Conservation (phyloP, 2,113 vertebrate species). For the Gavia stellata region DNA sequence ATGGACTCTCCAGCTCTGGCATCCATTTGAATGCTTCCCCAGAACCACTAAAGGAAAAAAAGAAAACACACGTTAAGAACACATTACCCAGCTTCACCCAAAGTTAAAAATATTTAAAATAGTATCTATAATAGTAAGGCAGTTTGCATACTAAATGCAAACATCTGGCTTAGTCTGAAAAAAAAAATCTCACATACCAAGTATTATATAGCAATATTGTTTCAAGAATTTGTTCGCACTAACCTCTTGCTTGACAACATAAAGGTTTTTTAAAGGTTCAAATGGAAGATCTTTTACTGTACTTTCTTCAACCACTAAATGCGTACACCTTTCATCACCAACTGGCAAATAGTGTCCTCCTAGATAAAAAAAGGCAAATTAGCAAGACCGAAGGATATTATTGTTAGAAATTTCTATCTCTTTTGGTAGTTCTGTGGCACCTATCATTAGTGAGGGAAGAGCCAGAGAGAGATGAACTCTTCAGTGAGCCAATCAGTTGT, state of each 20-base stretch:
- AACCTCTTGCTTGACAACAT: constrained; percentile 97
- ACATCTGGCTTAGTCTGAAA: neutral
- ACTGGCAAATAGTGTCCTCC: constrained; percentile 83
- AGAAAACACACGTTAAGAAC: neutral
- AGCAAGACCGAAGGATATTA: neutral
- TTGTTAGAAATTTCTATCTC: neutral
- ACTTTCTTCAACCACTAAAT: constrained; percentile 94
- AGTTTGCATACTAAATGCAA: neutral
- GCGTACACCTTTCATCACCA: constrained; percentile 90
- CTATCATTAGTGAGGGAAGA: neutral
- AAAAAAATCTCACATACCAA: neutral
- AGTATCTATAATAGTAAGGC: neutral
- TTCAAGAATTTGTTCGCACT: constrained; percentile 18
- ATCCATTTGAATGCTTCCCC: constrained; percentile 99
- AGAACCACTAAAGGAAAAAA: constrained; percentile 87
- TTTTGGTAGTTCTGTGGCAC: neutral
- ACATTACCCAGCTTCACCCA: neutral
- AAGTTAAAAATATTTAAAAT: neutral
- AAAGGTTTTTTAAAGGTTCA: constrained; percentile 83
- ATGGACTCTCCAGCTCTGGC: constrained; percentile 95
- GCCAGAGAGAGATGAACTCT: neutral
- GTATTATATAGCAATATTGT: neutral
- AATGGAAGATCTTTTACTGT: constrained; percentile 90
- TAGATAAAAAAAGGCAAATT: constrained; percentile 37
- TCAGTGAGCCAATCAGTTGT: neutral